Percentiles rank a stretch among this genome's conserved stretches.
Conservation (phyloP, 2,113 vertebrate genomes). For the Spea bombifrons region DNA sequence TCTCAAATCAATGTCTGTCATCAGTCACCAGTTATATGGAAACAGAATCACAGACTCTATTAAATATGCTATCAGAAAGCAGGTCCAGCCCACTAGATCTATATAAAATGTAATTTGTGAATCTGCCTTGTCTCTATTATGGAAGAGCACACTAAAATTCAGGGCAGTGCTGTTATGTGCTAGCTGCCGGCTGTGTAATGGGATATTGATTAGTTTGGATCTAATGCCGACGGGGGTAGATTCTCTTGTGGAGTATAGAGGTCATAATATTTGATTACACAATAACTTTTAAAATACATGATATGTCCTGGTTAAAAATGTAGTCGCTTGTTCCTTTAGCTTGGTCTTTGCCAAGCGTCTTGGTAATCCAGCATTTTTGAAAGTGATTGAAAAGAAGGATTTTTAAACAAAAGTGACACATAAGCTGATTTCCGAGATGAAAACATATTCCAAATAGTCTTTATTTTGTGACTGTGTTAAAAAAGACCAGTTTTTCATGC, state of each 20-base stretch:
- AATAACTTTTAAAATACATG: constrained; percentile 63
- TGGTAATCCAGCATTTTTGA: background rate
- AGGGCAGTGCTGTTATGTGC: constrained; percentile 45
- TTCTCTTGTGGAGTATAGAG: constrained; percentile 81
- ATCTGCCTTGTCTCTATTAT: constrained; percentile 42
- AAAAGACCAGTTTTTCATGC: no score
- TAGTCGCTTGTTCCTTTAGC: background rate
- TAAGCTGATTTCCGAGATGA: no score
- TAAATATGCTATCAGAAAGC: constrained; percentile 33
- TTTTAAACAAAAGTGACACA: no score
- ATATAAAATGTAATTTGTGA: constrained; percentile 38
- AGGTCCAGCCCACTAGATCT: constrained; percentile 13
- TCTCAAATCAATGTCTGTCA: constrained; percentile 40
- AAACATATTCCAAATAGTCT: no score
- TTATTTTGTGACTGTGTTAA: no score
- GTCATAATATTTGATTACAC: constrained; percentile 79
- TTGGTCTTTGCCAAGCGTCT: background rate
- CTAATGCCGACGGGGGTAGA: constrained; percentile 72
- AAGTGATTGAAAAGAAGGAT: no score
- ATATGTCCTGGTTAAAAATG: constrained; percentile 58
- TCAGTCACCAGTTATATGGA: constrained; percentile 14
- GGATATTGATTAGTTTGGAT: constrained; percentile 94
- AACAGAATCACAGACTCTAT: constrained; percentile 55
- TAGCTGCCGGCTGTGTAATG: constrained; percentile 69
- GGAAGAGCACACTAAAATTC: constrained; percentile 43